phyloP scores from a whole-genome alignment of 2,113 vertebrate species.

The Brachyistius frenatus region DNA sequence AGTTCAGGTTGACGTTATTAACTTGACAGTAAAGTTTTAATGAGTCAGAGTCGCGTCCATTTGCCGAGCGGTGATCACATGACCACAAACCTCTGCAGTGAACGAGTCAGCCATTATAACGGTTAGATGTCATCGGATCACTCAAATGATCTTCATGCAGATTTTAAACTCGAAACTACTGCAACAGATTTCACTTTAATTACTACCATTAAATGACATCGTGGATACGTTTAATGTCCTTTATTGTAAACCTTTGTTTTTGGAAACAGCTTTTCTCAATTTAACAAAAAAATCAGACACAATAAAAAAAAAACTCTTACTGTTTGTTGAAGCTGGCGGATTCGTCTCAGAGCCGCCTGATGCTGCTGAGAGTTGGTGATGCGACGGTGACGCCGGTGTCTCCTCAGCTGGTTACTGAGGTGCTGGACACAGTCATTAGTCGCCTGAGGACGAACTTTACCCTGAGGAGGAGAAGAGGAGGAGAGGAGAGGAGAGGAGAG shows the following conservation, averaged over 20 bases:
- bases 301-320: conserved; percentile 58
- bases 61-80: conserved; percentile 15
- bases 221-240: too few relatives aligned
- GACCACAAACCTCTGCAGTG: conserved; percentile 5
- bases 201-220: too few relatives aligned
- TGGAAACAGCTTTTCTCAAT: neutral
- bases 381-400: conserved; percentile 78
- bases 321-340: conserved; percentile 85
- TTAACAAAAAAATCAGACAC: neutral
- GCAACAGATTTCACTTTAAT: too few relatives aligned
- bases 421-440: conserved; percentile 87
- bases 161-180: too few relatives aligned
- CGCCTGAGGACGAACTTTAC: conserved; percentile 78
- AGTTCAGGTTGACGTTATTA: conserved; percentile 9
- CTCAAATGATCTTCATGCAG: too few relatives aligned
- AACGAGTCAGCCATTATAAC: too few relatives aligned
- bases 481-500: too few relatives aligned
- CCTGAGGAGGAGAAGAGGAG: conserved; percentile 71
- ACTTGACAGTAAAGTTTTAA: conserved; percentile 30
- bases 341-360: conserved; percentile 71
- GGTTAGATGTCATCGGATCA: too few relatives aligned
- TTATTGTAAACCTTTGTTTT: too few relatives aligned
- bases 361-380: conserved; percentile 70
- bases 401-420: conserved; percentile 79
- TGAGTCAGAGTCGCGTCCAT: neutral